phyloP scores from a whole-genome alignment of 2,797 vertebrate genomes.

The Lagocephalus sceleratus region DNA sequence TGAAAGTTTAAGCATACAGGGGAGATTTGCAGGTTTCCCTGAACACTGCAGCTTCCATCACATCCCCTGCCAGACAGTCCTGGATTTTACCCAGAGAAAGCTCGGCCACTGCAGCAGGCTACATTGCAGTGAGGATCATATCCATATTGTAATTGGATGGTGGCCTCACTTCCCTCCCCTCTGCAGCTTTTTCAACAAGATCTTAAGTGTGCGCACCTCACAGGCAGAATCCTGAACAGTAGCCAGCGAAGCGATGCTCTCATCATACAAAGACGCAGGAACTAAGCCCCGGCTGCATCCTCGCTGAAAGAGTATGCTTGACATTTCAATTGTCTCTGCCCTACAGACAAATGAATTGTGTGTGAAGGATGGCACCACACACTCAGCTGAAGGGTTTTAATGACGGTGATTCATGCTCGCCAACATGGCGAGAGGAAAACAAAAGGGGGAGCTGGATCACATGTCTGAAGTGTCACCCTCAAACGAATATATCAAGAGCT shows the following conservation, averaged over 20 bases:
- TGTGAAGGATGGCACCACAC: slow-evolving; percentile 25
- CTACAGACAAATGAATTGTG: slow-evolving; percentile 40
- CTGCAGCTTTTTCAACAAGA: slow-evolving; percentile 54
- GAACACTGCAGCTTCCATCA: too few relatives aligned
- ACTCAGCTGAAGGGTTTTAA: slow-evolving; percentile 43
- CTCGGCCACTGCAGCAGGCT: slow-evolving; percentile 20
- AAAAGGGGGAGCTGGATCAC: slow-evolving; percentile 15
- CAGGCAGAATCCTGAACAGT: slow-evolving; percentile 26
- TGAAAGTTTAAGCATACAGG: too few relatives aligned
- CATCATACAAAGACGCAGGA: slow-evolving; percentile 27
- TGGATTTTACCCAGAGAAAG: too few relatives aligned
- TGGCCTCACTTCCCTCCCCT: slow-evolving; percentile 12
- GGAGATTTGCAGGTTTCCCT: too few relatives aligned
- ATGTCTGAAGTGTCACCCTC: slow-evolving; percentile 21
- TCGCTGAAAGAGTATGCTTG: slow-evolving; percentile 43
- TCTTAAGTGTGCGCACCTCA: slow-evolving; percentile 39
- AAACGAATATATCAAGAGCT: slow-evolving; percentile 21
- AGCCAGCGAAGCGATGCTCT: slow-evolving; percentile 25
- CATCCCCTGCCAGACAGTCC: too few relatives aligned
- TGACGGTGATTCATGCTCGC: slow-evolving; percentile 37
- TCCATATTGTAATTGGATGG: slow-evolving; percentile 43
- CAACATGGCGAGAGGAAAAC: slow-evolving; percentile 25
- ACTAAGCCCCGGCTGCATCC: slow-evolving; percentile 37
- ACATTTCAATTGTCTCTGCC: slow-evolving; percentile 51
- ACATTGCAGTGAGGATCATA: slow-evolving; percentile 19